A percentile compares a stretch with the other conserved stretches of the same genome.
Evolutionary conservation across 2,888 invertebrate species (phyloP).

Genomic region (Keiferia lycopersicella): DNA sequence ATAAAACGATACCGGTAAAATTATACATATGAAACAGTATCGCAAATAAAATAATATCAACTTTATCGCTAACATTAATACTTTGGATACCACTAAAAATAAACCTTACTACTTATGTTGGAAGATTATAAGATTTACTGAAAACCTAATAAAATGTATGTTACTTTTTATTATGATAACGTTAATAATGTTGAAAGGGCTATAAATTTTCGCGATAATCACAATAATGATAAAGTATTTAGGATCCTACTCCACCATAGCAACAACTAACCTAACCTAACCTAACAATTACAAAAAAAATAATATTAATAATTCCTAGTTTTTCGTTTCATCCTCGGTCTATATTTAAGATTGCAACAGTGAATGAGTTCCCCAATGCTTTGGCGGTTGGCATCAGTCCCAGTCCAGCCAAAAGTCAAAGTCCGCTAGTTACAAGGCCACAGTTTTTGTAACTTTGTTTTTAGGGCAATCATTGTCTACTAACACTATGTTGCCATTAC

Average conservation of each 20-base stretch:
- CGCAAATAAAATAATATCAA: too few relatives aligned
- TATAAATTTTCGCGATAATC: slow-evolving; percentile 1
- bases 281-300: neutral
- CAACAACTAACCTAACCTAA: neutral
- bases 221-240: neutral
- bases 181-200: neutral
- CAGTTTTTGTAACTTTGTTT: slow-evolving; percentile 32
- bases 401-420: slow-evolving; percentile 46
- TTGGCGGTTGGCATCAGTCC: slow-evolving; percentile 41
- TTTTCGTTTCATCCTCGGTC: neutral
- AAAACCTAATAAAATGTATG: slow-evolving; percentile 1
- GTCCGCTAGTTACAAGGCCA: slow-evolving; percentile 47
- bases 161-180: neutral
- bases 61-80: too few relatives aligned
- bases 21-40: too few relatives aligned
- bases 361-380: slow-evolving; percentile 13
- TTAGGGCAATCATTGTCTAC: slow-evolving; percentile 18
- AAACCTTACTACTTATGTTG: neutral
- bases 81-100: neutral
- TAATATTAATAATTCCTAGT: neutral
- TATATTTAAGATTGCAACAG: slow-evolving; percentile 8
- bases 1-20: too few relatives aligned
- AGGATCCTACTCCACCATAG: neutral
- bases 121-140: neutral
- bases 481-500: neutral